Evolutionary conservation across 2,888 invertebrate species (phyloP).

Genomic region (Hypena proboscidalis): DNA sequence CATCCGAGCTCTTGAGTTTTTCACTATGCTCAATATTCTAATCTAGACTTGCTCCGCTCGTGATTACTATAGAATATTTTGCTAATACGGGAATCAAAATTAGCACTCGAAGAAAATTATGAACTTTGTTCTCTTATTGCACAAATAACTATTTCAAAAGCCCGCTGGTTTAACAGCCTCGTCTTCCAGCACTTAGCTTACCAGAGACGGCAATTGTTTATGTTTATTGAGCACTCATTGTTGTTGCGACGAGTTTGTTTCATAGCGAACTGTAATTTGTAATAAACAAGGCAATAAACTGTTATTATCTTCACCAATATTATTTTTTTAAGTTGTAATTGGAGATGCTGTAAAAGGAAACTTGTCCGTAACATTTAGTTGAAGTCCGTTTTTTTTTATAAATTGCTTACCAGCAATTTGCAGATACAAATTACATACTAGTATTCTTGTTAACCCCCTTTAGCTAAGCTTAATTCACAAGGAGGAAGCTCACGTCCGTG

Average conservation of each 20-base stretch:
- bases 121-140: no score
- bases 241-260: conserved; percentile 68
- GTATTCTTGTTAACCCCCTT: no score
- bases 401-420: no score
- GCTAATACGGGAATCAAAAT: no score
- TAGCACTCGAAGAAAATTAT: no score
- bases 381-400: neutral
- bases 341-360: conserved; percentile 20
- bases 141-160: neutral
- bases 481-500: no score
- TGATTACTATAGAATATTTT: no score
- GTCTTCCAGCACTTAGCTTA: conserved; percentile 49
- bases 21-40: no score
- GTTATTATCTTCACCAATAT: conserved; percentile 45
- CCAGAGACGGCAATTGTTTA: conserved; percentile 73
- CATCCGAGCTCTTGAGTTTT: no score
- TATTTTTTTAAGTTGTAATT: conserved; percentile 35
- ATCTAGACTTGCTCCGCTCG: no score
- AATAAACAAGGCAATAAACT: conserved; percentile 54
- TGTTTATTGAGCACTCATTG: conserved; percentile 76
- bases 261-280: conserved; percentile 57
- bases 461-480: no score
- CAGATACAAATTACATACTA: no score
- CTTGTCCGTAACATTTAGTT: conserved; percentile 10
- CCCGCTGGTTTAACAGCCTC: conserved; percentile 28